phyloP scores from a whole-genome alignment of 1,140 invertebrate species.

The Heliothis virescens region DNA sequence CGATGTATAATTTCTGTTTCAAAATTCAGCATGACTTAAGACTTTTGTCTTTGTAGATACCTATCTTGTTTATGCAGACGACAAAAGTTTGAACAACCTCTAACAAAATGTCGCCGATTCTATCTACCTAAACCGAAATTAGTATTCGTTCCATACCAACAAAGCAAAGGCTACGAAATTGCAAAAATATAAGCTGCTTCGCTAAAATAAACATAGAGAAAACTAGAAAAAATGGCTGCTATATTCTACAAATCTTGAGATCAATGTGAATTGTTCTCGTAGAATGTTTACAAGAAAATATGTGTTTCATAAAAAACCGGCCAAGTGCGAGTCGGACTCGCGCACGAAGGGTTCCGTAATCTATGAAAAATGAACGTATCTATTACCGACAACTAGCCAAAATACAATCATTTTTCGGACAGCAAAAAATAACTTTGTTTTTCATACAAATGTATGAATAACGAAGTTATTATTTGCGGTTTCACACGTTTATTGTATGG shows the following conservation, averaged over 20 bases:
- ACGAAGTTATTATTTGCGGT: too few species aligned
- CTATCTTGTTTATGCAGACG: not conserved
- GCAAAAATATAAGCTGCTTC: not conserved
- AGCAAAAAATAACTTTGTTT: too few species aligned
- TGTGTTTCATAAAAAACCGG: conserved; percentile 14
- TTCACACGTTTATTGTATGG: too few species aligned
- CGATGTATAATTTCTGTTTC: not conserved
- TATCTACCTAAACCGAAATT: conserved; percentile 14
- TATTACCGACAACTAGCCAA: too few species aligned
- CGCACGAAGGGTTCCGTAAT: too few species aligned
- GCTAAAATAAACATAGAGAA: not conserved
- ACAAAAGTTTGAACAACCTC: not conserved
- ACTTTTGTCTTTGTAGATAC: not conserved
- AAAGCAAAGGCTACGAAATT: not conserved
- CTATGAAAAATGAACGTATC: too few species aligned
- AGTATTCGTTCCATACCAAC: not conserved
- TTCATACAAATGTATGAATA: too few species aligned
- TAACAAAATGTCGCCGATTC: not conserved
- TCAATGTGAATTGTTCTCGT: not conserved
- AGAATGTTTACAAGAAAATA: not conserved
- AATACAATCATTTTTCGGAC: too few species aligned
- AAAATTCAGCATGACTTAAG: not conserved
- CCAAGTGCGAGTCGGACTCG: too few species aligned
- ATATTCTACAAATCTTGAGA: not conserved
- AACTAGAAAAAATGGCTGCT: not conserved